Conservation (phyloP, 2,888 invertebrate species). For the Zeuzera pyrina region DNA sequence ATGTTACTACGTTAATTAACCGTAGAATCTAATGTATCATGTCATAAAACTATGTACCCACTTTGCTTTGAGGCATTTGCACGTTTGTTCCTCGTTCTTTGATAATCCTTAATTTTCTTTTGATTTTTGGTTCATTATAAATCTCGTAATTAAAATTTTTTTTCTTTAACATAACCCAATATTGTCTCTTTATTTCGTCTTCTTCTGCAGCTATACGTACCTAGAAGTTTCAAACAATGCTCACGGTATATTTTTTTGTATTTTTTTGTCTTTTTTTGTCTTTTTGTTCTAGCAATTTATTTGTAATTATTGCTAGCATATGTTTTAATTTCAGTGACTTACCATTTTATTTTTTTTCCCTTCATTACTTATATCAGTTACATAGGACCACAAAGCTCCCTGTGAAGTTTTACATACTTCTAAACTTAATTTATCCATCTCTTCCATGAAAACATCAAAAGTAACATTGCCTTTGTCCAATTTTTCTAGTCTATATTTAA, state of each 20-base stretch:
- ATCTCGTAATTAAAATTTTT: conserved; percentile 39
- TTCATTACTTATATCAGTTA: conserved; percentile 53
- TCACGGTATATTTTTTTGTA: neutral
- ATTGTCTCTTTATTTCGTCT: conserved; percentile 60
- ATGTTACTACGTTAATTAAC: neutral
- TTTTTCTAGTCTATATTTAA: conserved; percentile 42
- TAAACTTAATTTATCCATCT: conserved; percentile 58
- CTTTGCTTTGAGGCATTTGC: conserved; percentile 63
- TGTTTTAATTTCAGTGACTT: conserved; percentile 9
- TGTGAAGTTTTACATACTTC: conserved; percentile 60
- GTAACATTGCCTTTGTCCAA: conserved; percentile 42
- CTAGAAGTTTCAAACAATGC: conserved; percentile 23
- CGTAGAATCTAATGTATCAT: neutral
- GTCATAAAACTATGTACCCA: conserved; percentile 16
- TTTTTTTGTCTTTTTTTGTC: neutral
- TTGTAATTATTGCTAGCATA: neutral
- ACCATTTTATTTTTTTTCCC: conserved; percentile 60
- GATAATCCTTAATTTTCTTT: conserved; percentile 52
- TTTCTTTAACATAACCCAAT: conserved; percentile 55
- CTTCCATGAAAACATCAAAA: conserved; percentile 49
- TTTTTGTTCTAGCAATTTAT: neutral
- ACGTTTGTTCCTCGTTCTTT: conserved; percentile 59
- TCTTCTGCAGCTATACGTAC: conserved; percentile 54
- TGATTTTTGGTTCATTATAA: conserved; percentile 28
- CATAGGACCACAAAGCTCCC: conserved; percentile 56